Base-by-base conservation (phyloP, 2,797 vertebrate species). In the Syngnathus rostellatus region DNA sequence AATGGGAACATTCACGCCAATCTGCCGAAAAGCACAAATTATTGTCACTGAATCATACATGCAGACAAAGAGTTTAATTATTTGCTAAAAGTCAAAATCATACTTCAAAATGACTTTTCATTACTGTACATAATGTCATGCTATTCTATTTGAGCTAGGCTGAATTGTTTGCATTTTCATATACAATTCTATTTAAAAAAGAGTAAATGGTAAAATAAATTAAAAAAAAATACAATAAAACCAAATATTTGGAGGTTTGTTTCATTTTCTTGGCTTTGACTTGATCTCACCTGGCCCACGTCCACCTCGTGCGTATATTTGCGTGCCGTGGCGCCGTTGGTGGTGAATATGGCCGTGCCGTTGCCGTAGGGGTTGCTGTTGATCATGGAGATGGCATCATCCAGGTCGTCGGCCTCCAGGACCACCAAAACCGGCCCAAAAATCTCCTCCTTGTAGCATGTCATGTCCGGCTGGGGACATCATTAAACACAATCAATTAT, bases 281-380 rank as follows among this genome's bases (percentile, higher is more conserved):
- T 31, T 62, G 3, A 40, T 51, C 92, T 76, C 76, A 99, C 97
- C 95, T 99, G 97, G n/a, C 97, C 97, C 0, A 98, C 95, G 5
- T 99, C 96, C 75, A 96, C 96, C 68, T 94, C 89, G 37, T 99
- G 92, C 5, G 95, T 95, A 74, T 94, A 99, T 83, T 98, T 99
- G 75, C 96, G 93, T 38, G 97, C 97, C 0, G 94, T 94, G 79
- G 97, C 97, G 73, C 96, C 96, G 17, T 96, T 99, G 67, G 91
- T 94, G 68, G 97, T 99, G 72, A 99, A 99, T 87, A 99, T 98
- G 73, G 97, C 97, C 0, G 97, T 99, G 80, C 97, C 97, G 54
- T 99, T 98, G 80, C 97, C 97, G 63, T 98, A 99, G 1, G 90
- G 94, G 75, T 99, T 99, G 0, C 66, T 84, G 85, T 99, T 99